These are phyloP conservation scores for Hyphantria cunea DNA, from an alignment of 1,140 invertebrate species.

Conservation along the genomic window DNA sequence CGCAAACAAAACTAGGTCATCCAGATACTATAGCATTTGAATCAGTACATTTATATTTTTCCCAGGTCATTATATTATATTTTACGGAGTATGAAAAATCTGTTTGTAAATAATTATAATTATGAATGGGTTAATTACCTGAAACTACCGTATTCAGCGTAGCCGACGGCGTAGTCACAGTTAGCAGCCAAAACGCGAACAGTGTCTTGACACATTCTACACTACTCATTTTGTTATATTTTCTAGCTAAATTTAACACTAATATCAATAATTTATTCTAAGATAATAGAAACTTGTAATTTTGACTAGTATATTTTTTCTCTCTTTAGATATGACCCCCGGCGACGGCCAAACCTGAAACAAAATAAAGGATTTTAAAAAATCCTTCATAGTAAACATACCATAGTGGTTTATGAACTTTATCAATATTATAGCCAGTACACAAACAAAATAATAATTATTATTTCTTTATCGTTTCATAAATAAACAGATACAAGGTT, in stretches of 20 bases:
- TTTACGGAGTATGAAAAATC: no score
- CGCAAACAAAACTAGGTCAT: no score
- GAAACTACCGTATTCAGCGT: constrained; percentile 60
- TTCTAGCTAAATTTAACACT: constrained; percentile 55
- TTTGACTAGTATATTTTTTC: constrained; percentile 28
- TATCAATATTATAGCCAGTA: no score
- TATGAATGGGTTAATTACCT: constrained; percentile 7
- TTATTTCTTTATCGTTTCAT: no score
- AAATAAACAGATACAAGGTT: no score
- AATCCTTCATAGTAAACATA: no score
- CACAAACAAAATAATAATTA: no score
- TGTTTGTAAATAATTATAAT: no score
- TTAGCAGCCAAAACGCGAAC: constrained; percentile 55
- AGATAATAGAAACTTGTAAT: constrained; percentile 34
- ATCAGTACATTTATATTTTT: no score
- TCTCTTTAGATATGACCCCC: constrained; percentile 26
- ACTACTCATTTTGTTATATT: constrained; percentile 64
- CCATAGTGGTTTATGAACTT: no score
- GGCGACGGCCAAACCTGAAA: constrained; percentile 57
- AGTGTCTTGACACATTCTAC: constrained; percentile 55
- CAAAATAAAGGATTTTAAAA: constrained; percentile 34
- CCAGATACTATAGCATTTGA: no score
- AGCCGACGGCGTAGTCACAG: constrained; percentile 59
- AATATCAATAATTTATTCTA: constrained; percentile 37
- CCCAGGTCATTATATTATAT: no score